Base-by-base conservation (phyloP, 2,113 vertebrate species). In the Mionectes macconnelli region DNA sequence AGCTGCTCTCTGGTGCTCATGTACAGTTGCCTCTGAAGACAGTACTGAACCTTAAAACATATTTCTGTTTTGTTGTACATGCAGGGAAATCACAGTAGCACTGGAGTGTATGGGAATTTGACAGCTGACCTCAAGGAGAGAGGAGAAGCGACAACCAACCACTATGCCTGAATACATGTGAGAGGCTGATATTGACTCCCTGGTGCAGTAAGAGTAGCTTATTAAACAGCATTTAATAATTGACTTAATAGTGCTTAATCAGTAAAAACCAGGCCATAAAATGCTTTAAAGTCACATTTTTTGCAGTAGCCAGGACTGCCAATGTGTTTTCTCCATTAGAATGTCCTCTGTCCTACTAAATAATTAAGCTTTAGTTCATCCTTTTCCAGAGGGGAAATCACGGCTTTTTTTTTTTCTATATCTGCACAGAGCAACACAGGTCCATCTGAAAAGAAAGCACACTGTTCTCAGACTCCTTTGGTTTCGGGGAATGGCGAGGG, bases 281-380 rank as follows among this genome's bases (percentile, higher is more conserved):
- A 78, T 42, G 9, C 55, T 90, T 57, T 77, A 40, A 88, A 85
- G 53, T 62, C 22, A 63, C 47, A 10, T 94, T 66, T 92, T 84
- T 85, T 37, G 53, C 66, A 73, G 70, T 42, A 91, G 62, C 23
- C 31, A 69, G 35, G 40, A 78, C n/a, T 44, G 75, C 37, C 37
- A 53, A 73, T 75, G 27, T n/a, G 15, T 27, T 81, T n/a, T 42
- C 39, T 79, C 47, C 63, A 83, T 30, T 40, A 84, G 79, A 94
- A 89, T 25, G n/a, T 37, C 69, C 77, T 90, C 87, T 94, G 84
- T 78, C 37, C 70, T 50, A 35, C 0, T 53, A 44, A 91, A 94
- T 91, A 94, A 89, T 72, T 73, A 82, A 89, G 57, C 57, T 95
- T 76, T 79, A n/a, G 49, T 82, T 92, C 69, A 60, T 86, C 63